Percentiles rank a stretch among this genome's conserved stretches.
phyloP scores from a whole-genome alignment of 1,140 invertebrate genomes.

The Drosophila funebris region DNA sequence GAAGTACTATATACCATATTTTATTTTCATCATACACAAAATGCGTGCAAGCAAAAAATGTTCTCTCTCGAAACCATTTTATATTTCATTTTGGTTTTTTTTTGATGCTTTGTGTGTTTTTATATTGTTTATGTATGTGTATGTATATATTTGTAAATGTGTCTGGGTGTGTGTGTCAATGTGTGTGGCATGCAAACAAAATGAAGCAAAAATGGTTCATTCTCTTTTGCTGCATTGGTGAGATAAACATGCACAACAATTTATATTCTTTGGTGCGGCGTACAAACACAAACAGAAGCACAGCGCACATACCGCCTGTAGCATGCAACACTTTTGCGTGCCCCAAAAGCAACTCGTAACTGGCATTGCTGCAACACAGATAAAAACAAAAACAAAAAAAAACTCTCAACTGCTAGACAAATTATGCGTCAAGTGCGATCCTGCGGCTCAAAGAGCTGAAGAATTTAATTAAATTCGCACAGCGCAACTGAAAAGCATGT shows the following conservation, averaged over 20 bases:
- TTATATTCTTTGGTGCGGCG: constrained; percentile 34
- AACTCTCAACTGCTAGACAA: constrained; percentile 50
- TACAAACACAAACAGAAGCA: not conserved
- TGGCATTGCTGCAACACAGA: constrained; percentile 21
- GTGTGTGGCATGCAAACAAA: constrained; percentile 17
- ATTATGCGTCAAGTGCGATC: constrained; percentile 69
- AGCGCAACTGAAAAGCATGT: not conserved
- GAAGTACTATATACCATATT: not conserved
- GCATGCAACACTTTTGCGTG: constrained; percentile 32
- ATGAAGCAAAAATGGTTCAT: constrained; percentile 25
- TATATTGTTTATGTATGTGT: constrained; percentile 1
- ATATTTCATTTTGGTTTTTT: constrained; percentile 16
- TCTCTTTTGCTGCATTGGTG: constrained; percentile 29
- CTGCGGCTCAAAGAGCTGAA: constrained; percentile 66
- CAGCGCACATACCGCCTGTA: not conserved
- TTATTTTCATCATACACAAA: constrained; percentile 17
- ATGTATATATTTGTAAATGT: too few relatives aligned
- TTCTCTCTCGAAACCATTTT: not conserved
- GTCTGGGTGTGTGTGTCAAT: not conserved
- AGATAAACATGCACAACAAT: constrained; percentile 49
- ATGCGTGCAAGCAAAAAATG: not conserved
- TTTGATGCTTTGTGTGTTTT: not conserved
- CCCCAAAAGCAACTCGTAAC: not conserved
- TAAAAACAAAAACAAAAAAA: constrained; percentile 2
- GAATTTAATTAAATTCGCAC: constrained; percentile 75